A percentile compares a stretch with the other conserved stretches of the same genome.
These are phyloP conservation scores for Synergus itoensis DNA, from an alignment of 2,888 invertebrate species.

Conservation along the genomic window DNA sequence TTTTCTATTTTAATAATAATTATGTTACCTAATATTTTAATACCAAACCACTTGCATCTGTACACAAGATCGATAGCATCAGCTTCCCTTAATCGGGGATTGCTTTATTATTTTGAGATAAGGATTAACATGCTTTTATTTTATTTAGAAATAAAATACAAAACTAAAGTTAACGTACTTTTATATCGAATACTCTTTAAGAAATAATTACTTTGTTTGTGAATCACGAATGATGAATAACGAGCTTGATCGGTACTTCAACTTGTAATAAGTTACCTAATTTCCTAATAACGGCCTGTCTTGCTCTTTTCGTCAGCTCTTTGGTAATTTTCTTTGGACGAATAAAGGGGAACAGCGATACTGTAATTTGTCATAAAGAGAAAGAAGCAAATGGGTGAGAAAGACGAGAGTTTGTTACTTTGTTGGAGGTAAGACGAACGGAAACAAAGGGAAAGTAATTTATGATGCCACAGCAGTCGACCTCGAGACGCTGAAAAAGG, in stretches of 20 bases:
- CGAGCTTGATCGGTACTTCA: not conserved
- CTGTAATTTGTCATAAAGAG: slow-evolving; percentile 33
- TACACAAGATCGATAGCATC: not conserved
- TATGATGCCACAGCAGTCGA: slow-evolving; percentile 38
- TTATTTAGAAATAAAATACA: too few species aligned
- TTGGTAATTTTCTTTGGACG: not conserved
- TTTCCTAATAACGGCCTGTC: not conserved
- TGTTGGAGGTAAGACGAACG: slow-evolving; percentile 30
- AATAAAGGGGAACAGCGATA: slow-evolving; percentile 1
- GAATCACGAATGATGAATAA: too few species aligned
- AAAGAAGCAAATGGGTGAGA: slow-evolving; percentile 23
- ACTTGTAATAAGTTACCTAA: not conserved
- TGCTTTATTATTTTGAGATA: not conserved
- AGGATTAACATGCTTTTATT: not conserved
- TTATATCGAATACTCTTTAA: too few species aligned
- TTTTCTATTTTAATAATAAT: not conserved
- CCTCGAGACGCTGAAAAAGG: slow-evolving; percentile 38
- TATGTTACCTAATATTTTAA: too few species aligned
- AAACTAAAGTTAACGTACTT: too few species aligned
- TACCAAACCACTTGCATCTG: not conserved
- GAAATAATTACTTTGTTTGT: too few species aligned
- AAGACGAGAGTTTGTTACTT: slow-evolving; percentile 37
- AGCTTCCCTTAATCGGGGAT: not conserved
- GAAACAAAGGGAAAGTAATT: slow-evolving; percentile 35
- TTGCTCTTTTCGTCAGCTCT: not conserved